Conservation (phyloP, 2,888 invertebrate genomes). For the Petrolisthes manimaculis region DNA sequence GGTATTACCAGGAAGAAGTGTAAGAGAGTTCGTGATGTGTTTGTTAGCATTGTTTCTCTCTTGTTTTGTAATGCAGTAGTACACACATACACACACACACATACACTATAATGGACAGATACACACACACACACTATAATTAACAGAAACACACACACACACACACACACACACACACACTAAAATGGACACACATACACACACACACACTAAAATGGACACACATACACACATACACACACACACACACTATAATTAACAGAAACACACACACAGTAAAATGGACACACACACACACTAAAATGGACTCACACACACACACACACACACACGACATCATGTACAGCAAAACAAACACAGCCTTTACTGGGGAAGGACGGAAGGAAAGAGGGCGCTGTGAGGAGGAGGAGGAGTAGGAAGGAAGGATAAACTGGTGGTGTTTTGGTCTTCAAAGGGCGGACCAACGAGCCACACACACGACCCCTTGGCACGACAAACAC, state of each 20-base stretch:
- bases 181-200: too few relatives aligned
- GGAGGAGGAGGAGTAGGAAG: neutral
- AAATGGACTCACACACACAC: too few relatives aligned
- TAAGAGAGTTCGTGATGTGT: too few relatives aligned
- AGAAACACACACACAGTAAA: too few relatives aligned
- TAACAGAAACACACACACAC: too few relatives aligned
- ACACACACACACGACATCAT: neutral
- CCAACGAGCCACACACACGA: neutral
- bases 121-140: neutral
- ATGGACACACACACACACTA: neutral
- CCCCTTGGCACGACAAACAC: neutral
- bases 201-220: too few relatives aligned
- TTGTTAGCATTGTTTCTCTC: neutral
- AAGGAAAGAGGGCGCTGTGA: neutral
- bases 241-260: neutral
- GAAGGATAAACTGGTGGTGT: neutral
- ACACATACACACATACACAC: neutral
- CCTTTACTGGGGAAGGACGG: neutral
- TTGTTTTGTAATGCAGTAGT: neutral
- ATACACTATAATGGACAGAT: neutral
- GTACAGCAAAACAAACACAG: too few relatives aligned
- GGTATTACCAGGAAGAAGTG: too few relatives aligned
- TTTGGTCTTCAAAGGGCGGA: conserved; percentile 1
- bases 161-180: neutral
- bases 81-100: neutral